Evolutionary conservation across 2,797 vertebrate genomes (phyloP).

Genomic region (Sebastes taczanowskii): DNA sequence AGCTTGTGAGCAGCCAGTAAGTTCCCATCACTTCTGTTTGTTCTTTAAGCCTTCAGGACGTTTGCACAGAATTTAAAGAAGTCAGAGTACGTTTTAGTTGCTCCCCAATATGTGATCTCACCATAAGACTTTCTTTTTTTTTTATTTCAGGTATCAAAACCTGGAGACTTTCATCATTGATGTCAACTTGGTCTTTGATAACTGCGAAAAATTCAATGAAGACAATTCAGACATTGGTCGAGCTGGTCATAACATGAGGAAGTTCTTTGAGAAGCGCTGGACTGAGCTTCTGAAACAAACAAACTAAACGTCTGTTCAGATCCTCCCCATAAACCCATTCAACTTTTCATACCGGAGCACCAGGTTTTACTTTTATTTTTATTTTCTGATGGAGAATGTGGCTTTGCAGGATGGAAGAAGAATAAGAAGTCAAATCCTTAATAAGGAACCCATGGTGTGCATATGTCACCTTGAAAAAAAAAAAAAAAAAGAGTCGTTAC

Average conservation of each 20-base stretch:
- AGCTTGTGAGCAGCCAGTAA: conserved; percentile 98
- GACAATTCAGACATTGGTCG: conserved; percentile 99
- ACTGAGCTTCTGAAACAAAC: conserved; percentile 96
- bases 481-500: conserved; percentile 60
- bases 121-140: not conserved
- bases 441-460: conserved; percentile 58
- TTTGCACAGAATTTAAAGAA: conserved; percentile 26
- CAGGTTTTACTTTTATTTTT: conserved; percentile 61
- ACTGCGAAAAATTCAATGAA: conserved; percentile 99
- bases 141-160: conserved; percentile 89
- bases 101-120: not conserved
- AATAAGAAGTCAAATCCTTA: conserved; percentile 59
- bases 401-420: conserved; percentile 62
- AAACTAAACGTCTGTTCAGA: conserved; percentile 83
- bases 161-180: conserved; percentile 97
- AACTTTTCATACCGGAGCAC: conserved; percentile 62
- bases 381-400: conserved; percentile 54
- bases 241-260: conserved; percentile 98
- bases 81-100: conserved; percentile 2
- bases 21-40: conserved; percentile 69
- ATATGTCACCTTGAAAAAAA: conserved; percentile 54
- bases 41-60: conserved; percentile 1
- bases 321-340: conserved; percentile 51
- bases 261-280: conserved; percentile 99
- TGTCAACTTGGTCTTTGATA: conserved; percentile 98